Base-by-base conservation (phyloP, 2,797 vertebrate genomes). In the Decapterus maruadsi region DNA sequence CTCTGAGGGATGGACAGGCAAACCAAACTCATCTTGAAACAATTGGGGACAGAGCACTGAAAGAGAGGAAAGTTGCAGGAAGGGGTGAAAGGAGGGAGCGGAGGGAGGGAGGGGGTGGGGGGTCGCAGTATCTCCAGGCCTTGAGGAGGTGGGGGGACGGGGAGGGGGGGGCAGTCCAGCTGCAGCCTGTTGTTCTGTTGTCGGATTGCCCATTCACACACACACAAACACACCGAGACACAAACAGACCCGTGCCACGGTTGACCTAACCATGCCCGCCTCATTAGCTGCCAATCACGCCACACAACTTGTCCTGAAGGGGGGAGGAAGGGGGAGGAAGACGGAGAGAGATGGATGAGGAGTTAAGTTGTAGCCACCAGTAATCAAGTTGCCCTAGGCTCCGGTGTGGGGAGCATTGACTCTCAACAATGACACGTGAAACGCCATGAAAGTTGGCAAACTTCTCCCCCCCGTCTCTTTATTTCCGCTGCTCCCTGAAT, bases 21-120 rank as follows among this genome's bases (percentile, higher is more conserved):
- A 90, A 91, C 90, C 84, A 90, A 90, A 91, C 88, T 94, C 93
- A 94, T 94, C 91, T 94, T 94, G 94, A 94, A 95, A 93, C 94
- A 92, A 95, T 94, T 59, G 81, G 73, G 63, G 82, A 77, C 72
- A 70, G 73, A 72, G 74, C 54, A 29, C 76, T 85, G 81, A 85
- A 58, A 73, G 58, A 81, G 69, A 77, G 77, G 82, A 78, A 89
- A 87, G 84, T 81, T 87, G 74, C 65, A 91, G 78, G 80, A 82
- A 83, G 71, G 70, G 75, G 70, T 59, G 48, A 55, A 66, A 48
- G 76, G 69, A 67, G 72, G 79, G 66, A 46, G 57, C 59, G 63
- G 38, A 42, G 38, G 60, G 38, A 42, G 38, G 60, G 46, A 54
- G 60, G 57, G 63, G 77, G 63, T 72, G 78, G 26, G 26, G 26